Conservation (phyloP, 2,888 invertebrate species). For the Abrostola tripartita region DNA sequence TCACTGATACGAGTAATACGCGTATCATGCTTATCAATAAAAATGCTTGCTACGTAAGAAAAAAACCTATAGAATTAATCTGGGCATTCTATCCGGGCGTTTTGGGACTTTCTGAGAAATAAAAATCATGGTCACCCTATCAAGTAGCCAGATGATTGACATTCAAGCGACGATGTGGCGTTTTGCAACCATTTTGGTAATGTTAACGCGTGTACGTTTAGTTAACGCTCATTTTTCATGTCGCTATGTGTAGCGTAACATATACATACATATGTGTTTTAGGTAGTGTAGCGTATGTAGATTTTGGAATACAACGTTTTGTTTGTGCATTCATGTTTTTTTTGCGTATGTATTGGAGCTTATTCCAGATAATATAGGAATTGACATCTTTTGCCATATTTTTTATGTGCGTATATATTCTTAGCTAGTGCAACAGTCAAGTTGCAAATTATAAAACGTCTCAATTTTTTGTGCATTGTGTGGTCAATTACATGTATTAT, state of each 20-base stretch:
- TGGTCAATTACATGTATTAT: too few relatives aligned
- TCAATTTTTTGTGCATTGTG: too few relatives aligned
- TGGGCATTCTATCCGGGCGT: not conserved
- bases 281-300: not conserved
- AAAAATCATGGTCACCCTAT: conserved; percentile 31
- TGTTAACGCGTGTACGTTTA: conserved; percentile 64
- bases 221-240: conserved; percentile 55
- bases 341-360: too few relatives aligned
- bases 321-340: too few relatives aligned
- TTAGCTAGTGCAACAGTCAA: too few relatives aligned
- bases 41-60: too few relatives aligned
- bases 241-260: conserved; percentile 22
- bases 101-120: conserved; percentile 17
- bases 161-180: conserved; percentile 63
- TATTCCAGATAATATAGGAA: too few relatives aligned
- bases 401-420: too few relatives aligned
- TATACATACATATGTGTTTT: conserved; percentile 8
- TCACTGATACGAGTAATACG: too few relatives aligned
- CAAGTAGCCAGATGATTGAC: conserved; percentile 54
- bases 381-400: too few relatives aligned
- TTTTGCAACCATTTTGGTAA: conserved; percentile 76
- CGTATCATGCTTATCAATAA: too few relatives aligned
- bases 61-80: too few relatives aligned
- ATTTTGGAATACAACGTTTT: not conserved
- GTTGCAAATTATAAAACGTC: not conserved